These are phyloP conservation scores for Leptocoma aspasia DNA, from an alignment of 2,113 vertebrate species.

Conservation along the genomic window DNA sequence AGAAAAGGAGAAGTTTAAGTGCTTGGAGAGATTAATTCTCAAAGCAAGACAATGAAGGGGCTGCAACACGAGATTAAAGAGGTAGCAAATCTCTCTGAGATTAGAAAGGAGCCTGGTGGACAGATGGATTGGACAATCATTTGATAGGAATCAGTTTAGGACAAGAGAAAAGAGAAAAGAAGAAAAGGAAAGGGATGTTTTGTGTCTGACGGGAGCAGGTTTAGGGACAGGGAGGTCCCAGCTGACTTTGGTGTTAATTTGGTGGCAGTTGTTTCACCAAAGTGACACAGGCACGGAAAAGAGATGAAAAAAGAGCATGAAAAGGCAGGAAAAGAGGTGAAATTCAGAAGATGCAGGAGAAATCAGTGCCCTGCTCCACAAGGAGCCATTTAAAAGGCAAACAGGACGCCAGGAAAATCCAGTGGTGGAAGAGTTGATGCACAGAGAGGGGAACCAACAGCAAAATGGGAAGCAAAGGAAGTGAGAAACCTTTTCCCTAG, in stretches of 20 bases:
- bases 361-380: not conserved
- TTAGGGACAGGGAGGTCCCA: not conserved
- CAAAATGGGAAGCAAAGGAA: not conserved
- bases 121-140: slow-evolving; percentile 53
- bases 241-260: not conserved
- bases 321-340: not conserved
- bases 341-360: not conserved
- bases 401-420: not conserved
- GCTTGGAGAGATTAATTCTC: slow-evolving; percentile 6
- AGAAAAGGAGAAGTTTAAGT: not conserved
- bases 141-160: slow-evolving; percentile 26
- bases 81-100: not conserved
- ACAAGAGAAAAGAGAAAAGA: not conserved
- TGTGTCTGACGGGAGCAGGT: not conserved
- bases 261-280: not conserved
- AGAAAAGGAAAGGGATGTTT: not conserved
- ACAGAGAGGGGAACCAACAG: rapidly evolving
- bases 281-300: not conserved
- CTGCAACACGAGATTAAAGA: not conserved
- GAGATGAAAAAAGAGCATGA: not conserved
- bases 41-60: not conserved
- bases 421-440: not conserved
- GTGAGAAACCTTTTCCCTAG: rapidly evolving
- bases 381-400: not conserved
- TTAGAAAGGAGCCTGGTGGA: not conserved